A percentile compares a stretch with the other conserved stretches of the same genome.
These are phyloP conservation scores for Limnothrissa miodon DNA, from an alignment of 2,113 vertebrate genomes.

Conservation along the genomic window DNA sequence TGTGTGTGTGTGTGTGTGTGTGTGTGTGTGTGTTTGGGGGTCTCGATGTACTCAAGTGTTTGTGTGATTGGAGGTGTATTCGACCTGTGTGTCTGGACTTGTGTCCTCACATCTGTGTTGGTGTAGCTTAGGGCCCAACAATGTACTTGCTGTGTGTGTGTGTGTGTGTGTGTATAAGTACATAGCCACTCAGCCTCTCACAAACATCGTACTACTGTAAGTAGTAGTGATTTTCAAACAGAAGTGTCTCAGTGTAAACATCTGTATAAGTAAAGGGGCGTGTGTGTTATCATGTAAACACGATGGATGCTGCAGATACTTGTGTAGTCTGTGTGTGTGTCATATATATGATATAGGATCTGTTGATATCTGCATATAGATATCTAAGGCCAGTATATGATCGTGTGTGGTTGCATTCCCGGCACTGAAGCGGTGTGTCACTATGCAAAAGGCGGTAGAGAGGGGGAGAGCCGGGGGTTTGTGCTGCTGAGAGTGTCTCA, in stretches of 20 bases:
- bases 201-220: neutral
- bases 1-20: conserved; percentile 20
- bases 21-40: conserved; percentile 9
- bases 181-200: no score
- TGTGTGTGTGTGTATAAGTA: neutral
- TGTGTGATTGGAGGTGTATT: neutral
- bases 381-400: neutral
- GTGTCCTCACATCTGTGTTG: neutral
- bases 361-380: neutral
- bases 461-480: neutral
- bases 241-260: neutral
- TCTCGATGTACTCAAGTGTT: neutral
- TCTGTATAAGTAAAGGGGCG: neutral
- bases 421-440: neutral
- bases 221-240: neutral
- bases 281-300: conserved; percentile 14
- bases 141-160: neutral
- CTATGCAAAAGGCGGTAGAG: neutral
- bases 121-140: neutral
- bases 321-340: neutral
- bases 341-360: neutral
- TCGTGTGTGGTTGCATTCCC: neutral
- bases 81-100: neutral
- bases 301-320: neutral
- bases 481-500: neutral